Percentiles rank a stretch among this genome's conserved stretches.
phyloP scores from a whole-genome alignment of 2,113 vertebrate genomes.

The Puntigrus tetrazona region DNA sequence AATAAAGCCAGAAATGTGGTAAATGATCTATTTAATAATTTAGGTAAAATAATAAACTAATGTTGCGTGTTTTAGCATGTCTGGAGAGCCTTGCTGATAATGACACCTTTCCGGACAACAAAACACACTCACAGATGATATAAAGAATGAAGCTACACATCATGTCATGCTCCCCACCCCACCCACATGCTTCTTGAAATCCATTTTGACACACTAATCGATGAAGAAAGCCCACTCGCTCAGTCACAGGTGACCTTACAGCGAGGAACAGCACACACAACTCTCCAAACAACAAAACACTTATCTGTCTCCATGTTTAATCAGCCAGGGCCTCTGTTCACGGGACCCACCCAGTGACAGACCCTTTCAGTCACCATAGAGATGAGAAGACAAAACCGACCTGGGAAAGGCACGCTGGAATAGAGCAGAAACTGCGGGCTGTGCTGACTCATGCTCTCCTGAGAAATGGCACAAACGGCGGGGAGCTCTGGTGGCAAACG shows the following conservation, averaged over 20 bases:
- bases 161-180: not conserved
- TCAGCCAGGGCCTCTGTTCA: not conserved
- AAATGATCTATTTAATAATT: not conserved
- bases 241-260: constrained; percentile 16
- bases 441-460: constrained; percentile 56
- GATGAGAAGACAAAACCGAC: constrained; percentile 45
- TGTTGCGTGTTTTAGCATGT: not conserved
- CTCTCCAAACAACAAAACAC: not conserved
- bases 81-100: not conserved
- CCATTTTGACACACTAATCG: not conserved
- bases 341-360: not conserved
- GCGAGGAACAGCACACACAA: not conserved
- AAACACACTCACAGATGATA: not conserved
- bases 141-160: not conserved
- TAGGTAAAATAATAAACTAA: too few relatives aligned
- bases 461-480: constrained; percentile 2
- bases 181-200: constrained; percentile 14
- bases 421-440: constrained; percentile 35
- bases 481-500: constrained; percentile 32
- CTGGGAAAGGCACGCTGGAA: constrained; percentile 42
- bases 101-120: not conserved
- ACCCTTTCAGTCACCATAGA: constrained; percentile 18
- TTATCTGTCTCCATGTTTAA: not conserved
- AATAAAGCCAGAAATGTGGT: not conserved
- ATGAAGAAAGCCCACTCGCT: constrained; percentile 10